Conservation (phyloP, 2,888 invertebrate genomes). For the Esperia sulphurella region DNA sequence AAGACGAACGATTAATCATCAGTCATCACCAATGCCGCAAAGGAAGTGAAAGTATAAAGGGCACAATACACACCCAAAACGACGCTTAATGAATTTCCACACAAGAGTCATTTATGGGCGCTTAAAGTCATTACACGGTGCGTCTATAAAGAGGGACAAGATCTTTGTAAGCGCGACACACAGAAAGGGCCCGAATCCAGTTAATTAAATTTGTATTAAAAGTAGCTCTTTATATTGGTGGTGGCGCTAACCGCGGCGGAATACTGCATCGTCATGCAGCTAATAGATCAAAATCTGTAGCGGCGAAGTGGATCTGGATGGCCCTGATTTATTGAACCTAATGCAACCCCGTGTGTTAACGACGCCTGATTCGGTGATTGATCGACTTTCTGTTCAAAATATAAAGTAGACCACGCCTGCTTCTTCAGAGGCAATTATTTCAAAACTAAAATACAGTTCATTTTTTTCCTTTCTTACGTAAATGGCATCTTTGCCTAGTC, state of each 20-base stretch:
- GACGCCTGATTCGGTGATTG: slow-evolving; percentile 72
- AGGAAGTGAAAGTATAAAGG: slow-evolving; percentile 48
- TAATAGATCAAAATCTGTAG: slow-evolving; percentile 75
- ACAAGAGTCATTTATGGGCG: slow-evolving; percentile 67
- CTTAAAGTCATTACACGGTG: slow-evolving; percentile 73
- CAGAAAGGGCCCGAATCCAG: slow-evolving; percentile 59
- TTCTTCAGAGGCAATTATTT: slow-evolving; percentile 16
- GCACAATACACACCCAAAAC: slow-evolving; percentile 55
- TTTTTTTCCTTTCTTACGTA: background rate
- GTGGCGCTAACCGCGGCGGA: slow-evolving; percentile 57
- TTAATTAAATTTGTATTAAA: slow-evolving; percentile 78
- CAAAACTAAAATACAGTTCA: background rate
- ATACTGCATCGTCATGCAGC: slow-evolving; percentile 59
- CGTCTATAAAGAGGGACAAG: slow-evolving; percentile 59
- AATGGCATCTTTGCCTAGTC: background rate
- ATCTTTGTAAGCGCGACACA: slow-evolving; percentile 62
- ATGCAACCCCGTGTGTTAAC: slow-evolving; percentile 66
- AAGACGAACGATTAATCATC: slow-evolving; percentile 57
- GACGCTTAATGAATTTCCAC: slow-evolving; percentile 66
- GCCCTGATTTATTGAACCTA: slow-evolving; percentile 64
- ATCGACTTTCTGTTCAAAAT: slow-evolving; percentile 59
- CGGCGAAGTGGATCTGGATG: slow-evolving; percentile 57
- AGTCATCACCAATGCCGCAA: slow-evolving; percentile 50
- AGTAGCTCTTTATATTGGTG: slow-evolving; percentile 60
- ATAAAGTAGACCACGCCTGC: slow-evolving; percentile 53